Evolutionary conservation across 2,113 vertebrate genomes (phyloP).

Genomic region (Lathamus discolor): DNA sequence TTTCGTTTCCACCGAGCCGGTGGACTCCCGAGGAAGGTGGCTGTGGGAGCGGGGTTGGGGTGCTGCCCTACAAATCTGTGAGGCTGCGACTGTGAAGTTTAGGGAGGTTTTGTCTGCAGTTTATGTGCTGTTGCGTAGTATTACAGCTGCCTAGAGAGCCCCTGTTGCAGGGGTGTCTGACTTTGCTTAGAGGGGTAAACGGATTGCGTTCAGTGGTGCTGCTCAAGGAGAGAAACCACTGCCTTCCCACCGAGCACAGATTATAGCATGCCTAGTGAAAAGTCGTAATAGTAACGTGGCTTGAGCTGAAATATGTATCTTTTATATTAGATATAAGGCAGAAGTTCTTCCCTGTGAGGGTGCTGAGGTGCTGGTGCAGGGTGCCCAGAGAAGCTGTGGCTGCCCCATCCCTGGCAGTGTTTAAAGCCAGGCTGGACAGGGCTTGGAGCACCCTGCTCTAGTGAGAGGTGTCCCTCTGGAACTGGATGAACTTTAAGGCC

Average conservation of each 20-base stretch:
- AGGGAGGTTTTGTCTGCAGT: rapidly evolving
- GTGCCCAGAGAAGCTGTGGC: background rate
- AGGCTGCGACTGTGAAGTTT: rapidly evolving
- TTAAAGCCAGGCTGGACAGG: background rate
- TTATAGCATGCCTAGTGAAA: rapidly evolving
- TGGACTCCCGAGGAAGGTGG: background rate
- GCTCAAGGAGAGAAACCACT: background rate
- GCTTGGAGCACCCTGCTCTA: background rate
- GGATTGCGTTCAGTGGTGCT: rapidly evolving
- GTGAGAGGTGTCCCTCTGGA: background rate
- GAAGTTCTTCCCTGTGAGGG: background rate
- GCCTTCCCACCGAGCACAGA: rapidly evolving
- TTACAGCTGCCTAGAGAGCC: rapidly evolving
- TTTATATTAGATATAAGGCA: background rate
- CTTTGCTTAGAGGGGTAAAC: rapidly evolving
- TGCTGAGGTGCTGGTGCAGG: background rate
- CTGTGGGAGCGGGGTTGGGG: rapidly evolving
- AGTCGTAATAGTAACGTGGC: rapidly evolving
- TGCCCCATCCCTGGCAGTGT: background rate
- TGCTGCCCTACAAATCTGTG: background rate
- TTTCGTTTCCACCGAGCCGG: rapidly evolving
- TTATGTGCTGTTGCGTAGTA: rapidly evolving
- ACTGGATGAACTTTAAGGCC: background rate
- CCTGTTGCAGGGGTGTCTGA: rapidly evolving
- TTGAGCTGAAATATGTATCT: rapidly evolving